Evolutionary conservation across 2,888 invertebrate genomes (phyloP).

Genomic region (Drosophila falleni): DNA sequence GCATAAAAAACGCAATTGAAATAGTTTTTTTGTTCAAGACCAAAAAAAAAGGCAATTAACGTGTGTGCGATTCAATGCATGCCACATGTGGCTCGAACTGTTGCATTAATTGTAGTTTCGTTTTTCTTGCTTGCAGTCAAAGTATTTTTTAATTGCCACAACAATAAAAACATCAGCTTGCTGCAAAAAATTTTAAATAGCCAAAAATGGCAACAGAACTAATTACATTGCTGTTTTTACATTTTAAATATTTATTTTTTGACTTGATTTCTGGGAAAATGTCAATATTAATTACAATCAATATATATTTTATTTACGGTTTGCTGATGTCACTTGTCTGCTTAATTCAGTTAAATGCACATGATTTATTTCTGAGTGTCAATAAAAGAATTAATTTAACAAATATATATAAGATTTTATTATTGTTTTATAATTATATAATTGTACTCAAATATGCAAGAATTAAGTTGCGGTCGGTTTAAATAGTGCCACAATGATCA

Average conservation of each 20-base stretch:
- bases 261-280: constrained; percentile 29
- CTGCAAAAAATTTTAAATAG: constrained; percentile 25
- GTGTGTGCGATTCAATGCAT: constrained; percentile 51
- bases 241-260: not conserved
- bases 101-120: constrained; percentile 23
- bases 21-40: constrained; percentile 69
- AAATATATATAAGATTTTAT: not conserved
- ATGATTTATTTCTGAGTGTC: constrained; percentile 4
- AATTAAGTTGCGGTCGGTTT: too few relatives aligned
- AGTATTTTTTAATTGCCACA: constrained; percentile 64
- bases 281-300: constrained; percentile 31
- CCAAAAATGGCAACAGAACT: constrained; percentile 30
- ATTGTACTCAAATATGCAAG: too few relatives aligned
- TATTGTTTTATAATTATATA: not conserved
- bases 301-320: constrained; percentile 3
- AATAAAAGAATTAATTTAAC: constrained; percentile 3
- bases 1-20: constrained; percentile 52
- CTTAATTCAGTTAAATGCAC: not conserved
- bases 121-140: constrained; percentile 13
- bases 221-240: constrained; percentile 39
- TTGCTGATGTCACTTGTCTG: not conserved
- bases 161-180: constrained; percentile 1
- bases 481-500: too few relatives aligned
- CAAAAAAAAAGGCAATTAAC: constrained; percentile 71
- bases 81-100: constrained; percentile 53